Conservation (phyloP, 30 jellyfish, hydroid and myxozoan genomes). For the Aurelia aurita region DNA sequence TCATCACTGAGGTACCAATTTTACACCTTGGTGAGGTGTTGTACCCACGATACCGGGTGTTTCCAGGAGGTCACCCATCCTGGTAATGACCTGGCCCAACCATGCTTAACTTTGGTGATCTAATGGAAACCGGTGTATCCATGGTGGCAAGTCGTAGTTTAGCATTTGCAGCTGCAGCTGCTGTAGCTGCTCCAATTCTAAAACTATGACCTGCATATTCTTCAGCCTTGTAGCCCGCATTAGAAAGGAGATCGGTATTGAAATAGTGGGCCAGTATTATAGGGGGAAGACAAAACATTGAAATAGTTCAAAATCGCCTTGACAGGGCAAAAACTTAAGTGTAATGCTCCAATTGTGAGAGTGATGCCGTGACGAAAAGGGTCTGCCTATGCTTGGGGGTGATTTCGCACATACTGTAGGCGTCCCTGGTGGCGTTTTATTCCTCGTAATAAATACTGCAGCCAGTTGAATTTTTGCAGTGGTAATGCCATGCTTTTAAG, state of each 20-base stretch:
- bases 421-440: neutral
- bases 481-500: neutral
- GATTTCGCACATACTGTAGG: neutral
- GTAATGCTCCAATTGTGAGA: neutral
- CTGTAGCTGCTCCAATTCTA: neutral
- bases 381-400: neutral
- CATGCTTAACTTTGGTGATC: too few species aligned
- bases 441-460: neutral
- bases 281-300: too few species aligned
- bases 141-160: too few species aligned
- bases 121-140: too few species aligned
- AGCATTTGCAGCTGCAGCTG: neutral
- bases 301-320: neutral
- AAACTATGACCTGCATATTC: constrained; percentile 8
- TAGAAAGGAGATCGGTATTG: neutral
- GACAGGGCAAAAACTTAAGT: neutral
- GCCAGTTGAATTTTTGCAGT: neutral
- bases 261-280: neutral
- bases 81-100: too few species aligned
- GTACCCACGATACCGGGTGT: too few species aligned
- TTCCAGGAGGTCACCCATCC: too few species aligned
- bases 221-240: neutral
- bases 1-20: too few species aligned
- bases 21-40: too few species aligned
- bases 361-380: constrained; percentile 25